A percentile compares a stretch with the other conserved stretches of the same genome.
Evolutionary conservation across 2,113 vertebrate genomes (phyloP).

Genomic region (Mola mola): DNA sequence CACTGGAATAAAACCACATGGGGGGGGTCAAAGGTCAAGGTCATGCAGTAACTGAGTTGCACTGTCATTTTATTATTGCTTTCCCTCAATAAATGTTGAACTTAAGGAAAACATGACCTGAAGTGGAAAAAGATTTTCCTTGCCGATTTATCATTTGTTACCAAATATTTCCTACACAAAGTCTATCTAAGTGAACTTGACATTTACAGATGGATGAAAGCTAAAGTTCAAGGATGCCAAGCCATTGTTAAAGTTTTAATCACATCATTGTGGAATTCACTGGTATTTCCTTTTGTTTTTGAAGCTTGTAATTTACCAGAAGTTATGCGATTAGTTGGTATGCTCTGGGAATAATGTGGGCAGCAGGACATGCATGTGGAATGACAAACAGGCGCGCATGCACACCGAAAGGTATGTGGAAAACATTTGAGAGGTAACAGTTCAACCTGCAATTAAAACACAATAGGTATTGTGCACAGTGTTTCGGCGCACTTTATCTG

Average conservation of each 20-base stretch:
- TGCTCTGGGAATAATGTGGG: conserved; percentile 32
- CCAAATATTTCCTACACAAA: conserved; percentile 22
- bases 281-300: conserved; percentile 64
- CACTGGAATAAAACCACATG: conserved; percentile 1
- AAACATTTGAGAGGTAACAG: conserved; percentile 71
- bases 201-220: conserved; percentile 26
- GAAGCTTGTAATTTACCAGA: conserved; percentile 66
- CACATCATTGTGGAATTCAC: conserved; percentile 32
- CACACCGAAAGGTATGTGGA: conserved; percentile 64
- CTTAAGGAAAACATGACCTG: background rate
- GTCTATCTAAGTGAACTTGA: conserved; percentile 5
- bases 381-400: conserved; percentile 51
- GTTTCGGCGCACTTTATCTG: conserved; percentile 76
- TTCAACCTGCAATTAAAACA: conserved; percentile 80
- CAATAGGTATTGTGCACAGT: conserved; percentile 81
- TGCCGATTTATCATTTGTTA: conserved; percentile 3
- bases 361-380: conserved; percentile 34
- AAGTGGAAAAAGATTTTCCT: background rate
- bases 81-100: background rate
- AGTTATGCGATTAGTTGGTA: conserved; percentile 12
- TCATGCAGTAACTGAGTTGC: conserved; percentile 20
- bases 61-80: background rate
- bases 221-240: conserved; percentile 42
- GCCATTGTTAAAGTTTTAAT: conserved; percentile 48
- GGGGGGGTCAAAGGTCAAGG: conserved; percentile 57